A percentile compares a stretch with the other conserved stretches of the same genome.
Conservation (phyloP, 2,113 vertebrate species). For the Galbula dea region DNA sequence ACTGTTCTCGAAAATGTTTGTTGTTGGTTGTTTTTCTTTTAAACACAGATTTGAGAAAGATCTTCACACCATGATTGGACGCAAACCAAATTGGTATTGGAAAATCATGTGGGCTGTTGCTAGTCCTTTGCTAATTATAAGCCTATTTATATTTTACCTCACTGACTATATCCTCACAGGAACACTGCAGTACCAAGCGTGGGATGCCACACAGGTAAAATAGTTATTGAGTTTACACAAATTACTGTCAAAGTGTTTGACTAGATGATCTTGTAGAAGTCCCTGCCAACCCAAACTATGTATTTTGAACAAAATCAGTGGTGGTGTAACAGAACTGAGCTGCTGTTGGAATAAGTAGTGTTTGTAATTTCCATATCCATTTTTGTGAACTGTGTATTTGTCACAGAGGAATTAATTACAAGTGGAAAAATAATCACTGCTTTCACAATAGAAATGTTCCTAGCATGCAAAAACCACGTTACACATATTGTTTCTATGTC, state of each 20-base stretch:
- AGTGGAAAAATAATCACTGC: not conserved
- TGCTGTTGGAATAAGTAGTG: not conserved
- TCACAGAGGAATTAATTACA: not conserved
- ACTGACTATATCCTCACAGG: slow-evolving; percentile 84
- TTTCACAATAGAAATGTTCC: not conserved
- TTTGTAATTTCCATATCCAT: not conserved
- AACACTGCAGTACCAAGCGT: slow-evolving; percentile 86
- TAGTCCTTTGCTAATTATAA: slow-evolving; percentile 85
- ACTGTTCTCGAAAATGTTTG: not conserved
- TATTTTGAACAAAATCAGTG: not conserved
- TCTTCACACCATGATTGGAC: slow-evolving; percentile 85
- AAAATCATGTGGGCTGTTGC: slow-evolving; percentile 82
- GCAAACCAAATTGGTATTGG: slow-evolving; percentile 83
- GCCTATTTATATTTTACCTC: slow-evolving; percentile 86
- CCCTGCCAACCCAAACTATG: not conserved
- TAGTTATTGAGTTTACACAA: not conserved
- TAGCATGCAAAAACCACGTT: not conserved
- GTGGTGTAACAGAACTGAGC: not conserved
- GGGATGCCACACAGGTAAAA: slow-evolving; percentile 84
- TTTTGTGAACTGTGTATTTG: not conserved
- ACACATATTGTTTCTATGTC: not conserved
- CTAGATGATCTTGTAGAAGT: not conserved
- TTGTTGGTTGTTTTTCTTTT: not conserved
- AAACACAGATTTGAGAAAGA: slow-evolving; percentile 86
- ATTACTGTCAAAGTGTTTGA: not conserved